Conservation (phyloP, 2,113 vertebrate species). For the Neogale vison region DNA sequence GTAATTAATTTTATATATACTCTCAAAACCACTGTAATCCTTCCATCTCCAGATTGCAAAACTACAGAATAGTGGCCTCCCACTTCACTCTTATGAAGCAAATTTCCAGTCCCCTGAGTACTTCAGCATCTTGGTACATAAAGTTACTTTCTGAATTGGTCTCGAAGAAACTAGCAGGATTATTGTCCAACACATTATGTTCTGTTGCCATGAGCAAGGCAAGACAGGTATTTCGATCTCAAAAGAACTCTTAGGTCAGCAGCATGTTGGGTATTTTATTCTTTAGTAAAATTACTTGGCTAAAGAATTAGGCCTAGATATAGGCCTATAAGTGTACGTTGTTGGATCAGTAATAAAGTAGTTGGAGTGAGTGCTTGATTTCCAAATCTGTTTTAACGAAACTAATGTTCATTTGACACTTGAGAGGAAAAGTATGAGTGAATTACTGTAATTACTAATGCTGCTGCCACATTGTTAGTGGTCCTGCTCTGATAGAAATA, state of each 20-base stretch:
- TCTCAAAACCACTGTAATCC: slow-evolving; percentile 52
- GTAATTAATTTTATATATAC: slow-evolving; percentile 61
- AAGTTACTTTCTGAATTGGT: slow-evolving; percentile 65
- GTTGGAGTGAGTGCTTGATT: slow-evolving; percentile 23
- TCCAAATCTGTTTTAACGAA: slow-evolving; percentile 48
- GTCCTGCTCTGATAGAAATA: slow-evolving; percentile 45
- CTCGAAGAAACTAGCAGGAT: slow-evolving; percentile 39
- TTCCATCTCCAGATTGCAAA: slow-evolving; percentile 44
- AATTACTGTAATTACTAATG: slow-evolving; percentile 7
- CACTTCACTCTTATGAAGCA: slow-evolving; percentile 60
- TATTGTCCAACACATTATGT: slow-evolving; percentile 17
- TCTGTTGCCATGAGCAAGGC: neutral
- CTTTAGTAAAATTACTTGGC: neutral
- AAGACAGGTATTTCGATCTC: neutral
- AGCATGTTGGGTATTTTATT: neutral
- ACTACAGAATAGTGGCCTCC: neutral
- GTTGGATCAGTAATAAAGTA: neutral
- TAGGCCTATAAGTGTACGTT: neutral
- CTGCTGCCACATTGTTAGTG: slow-evolving; percentile 39
- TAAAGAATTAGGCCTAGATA: neutral
- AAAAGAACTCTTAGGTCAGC: slow-evolving; percentile 34
- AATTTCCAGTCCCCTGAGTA: slow-evolving; percentile 72
- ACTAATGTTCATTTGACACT: slow-evolving; percentile 35
- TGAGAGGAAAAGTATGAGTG: neutral
- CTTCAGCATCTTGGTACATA: slow-evolving; percentile 54